These are phyloP conservation scores for Anabas testudineus DNA, from an alignment of 2,797 vertebrate species.

Conservation along the genomic window DNA sequence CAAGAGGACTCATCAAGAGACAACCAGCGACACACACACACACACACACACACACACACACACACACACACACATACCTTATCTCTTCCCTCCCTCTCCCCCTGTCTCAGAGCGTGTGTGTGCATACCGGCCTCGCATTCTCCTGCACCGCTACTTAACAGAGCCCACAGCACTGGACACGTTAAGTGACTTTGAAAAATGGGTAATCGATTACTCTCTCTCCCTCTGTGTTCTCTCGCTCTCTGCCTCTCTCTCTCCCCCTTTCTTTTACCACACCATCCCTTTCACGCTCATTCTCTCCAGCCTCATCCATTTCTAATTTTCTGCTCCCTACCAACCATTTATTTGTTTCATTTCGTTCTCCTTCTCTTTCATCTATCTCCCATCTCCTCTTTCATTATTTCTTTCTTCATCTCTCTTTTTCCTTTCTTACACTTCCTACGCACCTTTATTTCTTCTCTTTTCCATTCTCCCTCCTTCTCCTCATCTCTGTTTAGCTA, in stretches of 20 bases:
- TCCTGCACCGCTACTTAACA: constrained; percentile 84
- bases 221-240: constrained; percentile 9
- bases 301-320: constrained; percentile 53
- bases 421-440: constrained; percentile 6
- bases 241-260: constrained; percentile 8
- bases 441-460: background rate
- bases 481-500: constrained; percentile 1
- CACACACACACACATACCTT: background rate
- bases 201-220: constrained; percentile 90
- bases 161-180: constrained; percentile 84
- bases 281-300: constrained; percentile 7
- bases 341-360: constrained; percentile 48
- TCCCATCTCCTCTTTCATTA: constrained; percentile 62
- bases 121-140: constrained; percentile 87
- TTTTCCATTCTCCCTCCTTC: background rate
- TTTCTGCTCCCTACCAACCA: constrained; percentile 39
- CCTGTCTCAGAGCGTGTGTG: constrained; percentile 85
- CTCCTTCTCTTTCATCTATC: constrained; percentile 23
- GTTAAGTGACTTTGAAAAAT: constrained; percentile 97
- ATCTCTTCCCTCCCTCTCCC: background rate
- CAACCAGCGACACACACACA: constrained; percentile 35
- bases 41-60: constrained; percentile 35
- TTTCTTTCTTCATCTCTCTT: constrained; percentile 4
- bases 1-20: constrained; percentile 65
- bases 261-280: background rate